These are phyloP conservation scores for Zaprionus ghesquierei DNA, from an alignment of 1,140 invertebrate genomes.

Conservation along the genomic window DNA sequence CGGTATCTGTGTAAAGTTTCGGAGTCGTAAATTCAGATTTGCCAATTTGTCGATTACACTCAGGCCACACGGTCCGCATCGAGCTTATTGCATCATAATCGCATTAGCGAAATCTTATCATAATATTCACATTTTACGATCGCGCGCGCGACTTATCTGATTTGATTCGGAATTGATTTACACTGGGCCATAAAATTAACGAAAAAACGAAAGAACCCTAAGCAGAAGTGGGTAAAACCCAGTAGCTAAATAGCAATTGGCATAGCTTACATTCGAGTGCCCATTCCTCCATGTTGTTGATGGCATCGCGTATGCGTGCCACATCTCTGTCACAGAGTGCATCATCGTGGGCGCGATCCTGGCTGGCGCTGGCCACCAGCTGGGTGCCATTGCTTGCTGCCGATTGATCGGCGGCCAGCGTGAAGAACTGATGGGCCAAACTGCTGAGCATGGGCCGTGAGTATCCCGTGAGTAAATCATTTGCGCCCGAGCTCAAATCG, in stretches of 20 bases:
- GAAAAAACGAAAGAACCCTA: not conserved
- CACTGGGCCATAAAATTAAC: not conserved
- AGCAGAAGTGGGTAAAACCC: not conserved
- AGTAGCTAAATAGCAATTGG: not conserved
- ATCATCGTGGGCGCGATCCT: constrained; percentile 20
- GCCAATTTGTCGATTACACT: not conserved
- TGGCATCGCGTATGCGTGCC: constrained; percentile 48
- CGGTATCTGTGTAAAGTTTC: not conserved
- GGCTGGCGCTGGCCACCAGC: not conserved
- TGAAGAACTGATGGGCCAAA: constrained; percentile 61
- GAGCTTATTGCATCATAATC: not conserved
- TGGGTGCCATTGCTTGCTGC: not conserved
- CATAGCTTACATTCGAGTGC: constrained; percentile 63
- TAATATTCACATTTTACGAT: not conserved
- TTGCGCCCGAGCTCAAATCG: not conserved
- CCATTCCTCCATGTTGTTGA: constrained; percentile 63
- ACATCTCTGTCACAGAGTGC: constrained; percentile 48
- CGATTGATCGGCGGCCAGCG: constrained; percentile 19
- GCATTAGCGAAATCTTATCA: constrained; percentile 17
- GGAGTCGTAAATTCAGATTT: not conserved
- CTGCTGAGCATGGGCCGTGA: constrained; percentile 42
- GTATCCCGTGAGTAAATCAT: constrained; percentile 44
- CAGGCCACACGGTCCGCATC: not conserved
- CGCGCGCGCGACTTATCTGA: not conserved
- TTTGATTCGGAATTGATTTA: constrained; percentile 33